Base-by-base conservation (phyloP, 1,140 invertebrate species). In the Drosophila jambulina region DNA sequence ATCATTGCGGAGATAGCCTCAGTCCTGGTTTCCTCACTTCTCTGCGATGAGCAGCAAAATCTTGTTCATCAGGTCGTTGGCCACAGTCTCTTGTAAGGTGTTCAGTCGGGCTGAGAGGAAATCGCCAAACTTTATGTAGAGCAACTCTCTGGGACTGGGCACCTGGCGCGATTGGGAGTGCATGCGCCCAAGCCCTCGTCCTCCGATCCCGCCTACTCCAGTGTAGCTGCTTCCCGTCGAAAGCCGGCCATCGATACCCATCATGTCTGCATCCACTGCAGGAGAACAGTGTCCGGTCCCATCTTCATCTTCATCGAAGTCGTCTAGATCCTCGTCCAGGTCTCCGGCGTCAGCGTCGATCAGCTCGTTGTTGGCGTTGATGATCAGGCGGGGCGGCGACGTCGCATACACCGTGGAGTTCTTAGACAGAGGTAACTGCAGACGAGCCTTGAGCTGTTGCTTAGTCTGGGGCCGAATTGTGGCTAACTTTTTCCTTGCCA, bases 61-160 rank as follows among this genome's bases (percentile, higher is more conserved):
- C 25, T 87, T 91, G 53, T 92, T 92, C 88, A 92, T 92, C 32
- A 92, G 59, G 53, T 92, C 91, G 43, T 92, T 92, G 54, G 91
- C 91, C n/a, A 82, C 79, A 17, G 76, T 76, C 54, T 92, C 91
- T 27, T 87, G 76, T 36, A 92, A 71, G 12, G 91, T 92, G 61
- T 92, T 92, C 62, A 92, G 70, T 72, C 91, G 76, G n/a, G 91
- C 91, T 23, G 91, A 78, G 17, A 92, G 67, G 59, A 92, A 92
- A 21, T 92, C 91, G 12, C 91, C 91, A 58, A 92, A 92, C 27
- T 92, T 92, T 4, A 80, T 81, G 23, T 92, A 92, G 49, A 92
- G 78, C 46, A 91, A 59, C 67, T 92, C 91, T 8, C 85, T 68
- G 0, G 91, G 62, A 40, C 70, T 80, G 2, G 71, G 78, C 27